A percentile compares a stretch with the other conserved stretches of the same genome.
phyloP scores from a whole-genome alignment of 1,140 invertebrate species.

The Cephus cinctus region DNA sequence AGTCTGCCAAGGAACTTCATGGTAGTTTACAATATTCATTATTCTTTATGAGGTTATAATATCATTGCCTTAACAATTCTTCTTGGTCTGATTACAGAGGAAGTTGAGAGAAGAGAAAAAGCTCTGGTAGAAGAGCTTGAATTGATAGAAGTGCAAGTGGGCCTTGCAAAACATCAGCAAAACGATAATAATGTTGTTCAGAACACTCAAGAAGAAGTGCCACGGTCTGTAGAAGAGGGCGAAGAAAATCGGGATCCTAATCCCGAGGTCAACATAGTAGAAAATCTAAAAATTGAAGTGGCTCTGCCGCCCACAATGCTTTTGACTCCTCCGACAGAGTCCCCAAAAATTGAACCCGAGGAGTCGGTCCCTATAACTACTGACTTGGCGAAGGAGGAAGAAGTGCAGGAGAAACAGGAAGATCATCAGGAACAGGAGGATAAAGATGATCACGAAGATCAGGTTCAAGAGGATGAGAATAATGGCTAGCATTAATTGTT shows the following conservation, averaged over 20 bases:
- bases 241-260: constrained; percentile 54
- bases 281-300: constrained; percentile 16
- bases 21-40: constrained; percentile 46
- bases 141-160: constrained; percentile 44
- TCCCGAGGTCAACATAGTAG: constrained; percentile 42
- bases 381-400: not conserved
- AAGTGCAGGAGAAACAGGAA: constrained; percentile 4
- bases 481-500: constrained; percentile 40
- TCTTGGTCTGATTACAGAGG: constrained; percentile 34
- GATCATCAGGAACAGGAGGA: constrained; percentile 22
- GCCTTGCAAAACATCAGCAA: constrained; percentile 38
- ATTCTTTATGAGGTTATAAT: constrained; percentile 13
- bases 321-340: too few relatives aligned
- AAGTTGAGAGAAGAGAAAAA: constrained; percentile 56
- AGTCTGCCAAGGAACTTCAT: constrained; percentile 61
- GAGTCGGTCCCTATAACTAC: not conserved
- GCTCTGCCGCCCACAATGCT: too few relatives aligned
- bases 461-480: constrained; percentile 33
- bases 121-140: constrained; percentile 52
- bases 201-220: constrained; percentile 20
- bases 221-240: constrained; percentile 32
- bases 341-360: constrained; percentile 9
- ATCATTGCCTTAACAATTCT: constrained; percentile 1
- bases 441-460: constrained; percentile 25
- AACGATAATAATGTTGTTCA: constrained; percentile 31